Base-by-base conservation (phyloP, 2,797 vertebrate genomes). In the Enteromius argenteus region DNA sequence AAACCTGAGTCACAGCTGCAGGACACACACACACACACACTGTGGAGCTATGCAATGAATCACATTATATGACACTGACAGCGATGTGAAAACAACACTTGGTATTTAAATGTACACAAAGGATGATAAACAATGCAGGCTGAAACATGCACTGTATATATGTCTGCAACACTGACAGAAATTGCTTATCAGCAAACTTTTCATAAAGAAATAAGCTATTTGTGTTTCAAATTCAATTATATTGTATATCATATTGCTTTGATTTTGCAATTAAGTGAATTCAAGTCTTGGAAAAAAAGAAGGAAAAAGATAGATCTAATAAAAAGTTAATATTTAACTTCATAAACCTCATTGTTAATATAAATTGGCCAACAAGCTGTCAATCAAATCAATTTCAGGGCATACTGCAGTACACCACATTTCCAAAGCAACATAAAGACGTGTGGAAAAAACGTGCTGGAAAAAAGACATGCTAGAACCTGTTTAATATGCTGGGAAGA, bases 1-100 rank as follows among this genome's bases (percentile, higher is more conserved):
- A 98, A 97, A 94, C 95, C 94, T 94, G 95, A 96, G 95, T 97
- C 96, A 97, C 82, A 87, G 81, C 86, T 85, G 81, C 73, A 62
- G 71, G 49, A 68, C 23, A 27, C 4, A 30, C 71, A 77, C 4
- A 30, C 71, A 77, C 78, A 53, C 21, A 30, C 32, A 27, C 39
- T 11, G 27, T 74, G 71, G 32, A 66, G 44, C 37, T 58, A 58
- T 74, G 64, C 71, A 35, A 1, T 60, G 19, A 17, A 74, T 75
- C 49, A 69, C 10, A 80, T 74, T 35, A 23, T 21, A n/a, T 58
- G 46, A 69, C 49, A 79, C 35, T 71, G 74, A 79, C 83, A 85
- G 62, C 13, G 27, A 42, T n/a, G 42, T 62, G 17, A 56, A 66
- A 80, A 73, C 58, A 83, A 80, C 75, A 79, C 27, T 32, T 60